These are phyloP conservation scores for Tympanuchus pallidicinctus DNA, from an alignment of 2,113 vertebrate species.

Conservation along the genomic window DNA sequence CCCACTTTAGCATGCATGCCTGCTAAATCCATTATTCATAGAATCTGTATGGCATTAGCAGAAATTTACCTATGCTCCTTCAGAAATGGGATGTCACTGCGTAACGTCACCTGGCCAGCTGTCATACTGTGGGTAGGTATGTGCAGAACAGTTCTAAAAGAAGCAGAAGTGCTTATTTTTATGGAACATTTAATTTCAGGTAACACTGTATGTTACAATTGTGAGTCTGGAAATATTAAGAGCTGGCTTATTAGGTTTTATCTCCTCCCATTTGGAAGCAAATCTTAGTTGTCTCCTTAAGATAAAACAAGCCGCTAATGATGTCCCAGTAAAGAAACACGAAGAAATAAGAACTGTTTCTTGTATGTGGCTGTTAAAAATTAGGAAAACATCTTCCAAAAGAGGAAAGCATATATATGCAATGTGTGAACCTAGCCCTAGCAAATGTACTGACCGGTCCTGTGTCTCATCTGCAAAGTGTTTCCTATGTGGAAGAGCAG, in stretches of 20 bases:
- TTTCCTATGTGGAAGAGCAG: background rate
- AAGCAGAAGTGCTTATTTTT: background rate
- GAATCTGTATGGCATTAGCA: background rate
- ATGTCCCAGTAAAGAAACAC: background rate
- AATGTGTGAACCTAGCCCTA: background rate
- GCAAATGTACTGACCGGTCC: background rate
- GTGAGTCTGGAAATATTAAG: background rate
- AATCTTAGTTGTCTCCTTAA: background rate
- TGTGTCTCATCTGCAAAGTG: background rate
- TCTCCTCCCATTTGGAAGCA: background rate
- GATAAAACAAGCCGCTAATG: background rate
- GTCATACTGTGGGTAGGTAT: rapidly evolving
- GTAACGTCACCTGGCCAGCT: background rate
- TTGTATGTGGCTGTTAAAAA: background rate
- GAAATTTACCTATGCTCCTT: background rate
- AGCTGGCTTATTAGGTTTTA: background rate
- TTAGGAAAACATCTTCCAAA: background rate
- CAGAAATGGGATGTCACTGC: background rate
- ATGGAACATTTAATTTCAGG: background rate
- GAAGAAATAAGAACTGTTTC: background rate
- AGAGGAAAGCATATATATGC: background rate
- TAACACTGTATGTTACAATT: background rate
- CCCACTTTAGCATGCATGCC: background rate
- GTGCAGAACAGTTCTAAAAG: background rate
- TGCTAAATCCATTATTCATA: constrained; percentile 29